Percentiles rank a stretch among this genome's conserved stretches.
These are phyloP conservation scores for Semotilus atromaculatus DNA, from an alignment of 2,797 vertebrate genomes.

Conservation along the genomic window DNA sequence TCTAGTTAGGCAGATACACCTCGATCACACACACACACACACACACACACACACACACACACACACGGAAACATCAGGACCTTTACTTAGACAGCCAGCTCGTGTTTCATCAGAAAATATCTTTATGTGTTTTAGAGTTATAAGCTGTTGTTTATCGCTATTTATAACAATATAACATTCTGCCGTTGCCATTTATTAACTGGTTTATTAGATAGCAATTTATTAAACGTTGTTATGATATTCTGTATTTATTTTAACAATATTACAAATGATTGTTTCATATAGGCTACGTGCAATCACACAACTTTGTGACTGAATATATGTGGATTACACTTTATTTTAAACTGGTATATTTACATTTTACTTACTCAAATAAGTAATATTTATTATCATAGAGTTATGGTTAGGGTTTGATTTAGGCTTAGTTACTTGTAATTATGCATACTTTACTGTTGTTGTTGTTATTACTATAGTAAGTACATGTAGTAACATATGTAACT, in stretches of 20 bases:
- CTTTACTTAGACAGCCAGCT: not conserved
- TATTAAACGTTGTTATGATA: not conserved
- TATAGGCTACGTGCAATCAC: not conserved
- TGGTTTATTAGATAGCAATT: not conserved
- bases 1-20: not conserved
- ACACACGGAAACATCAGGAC: not conserved
- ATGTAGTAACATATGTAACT: too few species aligned
- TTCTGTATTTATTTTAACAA: not conserved
- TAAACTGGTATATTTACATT: too few species aligned
- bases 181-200: not conserved
- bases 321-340: too few species aligned
- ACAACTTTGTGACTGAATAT: too few species aligned
- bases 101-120: not conserved
- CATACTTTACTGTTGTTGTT: too few species aligned
- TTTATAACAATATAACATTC: not conserved
- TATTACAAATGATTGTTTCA: not conserved
- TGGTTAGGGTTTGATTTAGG: too few species aligned
- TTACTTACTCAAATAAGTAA: too few species aligned
- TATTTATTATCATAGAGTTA: too few species aligned
- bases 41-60: not conserved
- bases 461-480: too few species aligned
- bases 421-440: too few species aligned
- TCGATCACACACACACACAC: not conserved
- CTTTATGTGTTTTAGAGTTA: not conserved
- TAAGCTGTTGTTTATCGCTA: not conserved